phyloP scores from a whole-genome alignment of 37 sponge, comb jelly and placozoan species.

The Spongia lamella region DNA sequence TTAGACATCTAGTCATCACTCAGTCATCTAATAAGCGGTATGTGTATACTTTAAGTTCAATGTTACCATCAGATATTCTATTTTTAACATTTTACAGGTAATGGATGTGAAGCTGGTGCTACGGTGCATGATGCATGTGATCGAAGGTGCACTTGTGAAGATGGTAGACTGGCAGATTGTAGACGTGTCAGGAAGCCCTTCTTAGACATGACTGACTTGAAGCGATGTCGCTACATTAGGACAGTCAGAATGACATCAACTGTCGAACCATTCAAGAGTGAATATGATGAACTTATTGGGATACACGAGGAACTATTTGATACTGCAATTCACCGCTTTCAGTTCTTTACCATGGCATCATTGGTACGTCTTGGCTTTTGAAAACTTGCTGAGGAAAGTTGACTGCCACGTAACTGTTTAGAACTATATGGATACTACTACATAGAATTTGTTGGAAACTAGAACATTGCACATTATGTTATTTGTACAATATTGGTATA shows the following conservation, averaged over 20 bases:
- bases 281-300: slow-evolving; percentile 27
- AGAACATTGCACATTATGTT: no score
- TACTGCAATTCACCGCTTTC: slow-evolving; percentile 22
- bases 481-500: no score
- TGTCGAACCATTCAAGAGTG: not conserved
- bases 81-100: no score
- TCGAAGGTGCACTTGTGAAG: slow-evolving; percentile 28
- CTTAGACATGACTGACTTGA: slow-evolving; percentile 26
- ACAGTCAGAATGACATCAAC: slow-evolving; percentile 3
- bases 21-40: no score
- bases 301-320: slow-evolving; percentile 12
- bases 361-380: slow-evolving; percentile 43
- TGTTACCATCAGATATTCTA: no score
- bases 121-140: slow-evolving; percentile 35
- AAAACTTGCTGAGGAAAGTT: slow-evolving; percentile 41
- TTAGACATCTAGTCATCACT: no score
- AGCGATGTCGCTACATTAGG: slow-evolving; percentile 23
- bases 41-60: no score
- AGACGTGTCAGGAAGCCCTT: slow-evolving; percentile 45
- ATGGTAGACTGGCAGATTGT: slow-evolving; percentile 16
- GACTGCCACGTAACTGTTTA: slow-evolving; percentile 48
- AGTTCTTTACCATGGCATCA: slow-evolving; percentile 53
- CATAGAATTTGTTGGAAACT: no score
- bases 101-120: not conserved
- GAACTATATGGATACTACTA: no score